Evolutionary conservation across 2,888 invertebrate genomes (phyloP).

Genomic region (Venustoraphidia nigricollis): DNA sequence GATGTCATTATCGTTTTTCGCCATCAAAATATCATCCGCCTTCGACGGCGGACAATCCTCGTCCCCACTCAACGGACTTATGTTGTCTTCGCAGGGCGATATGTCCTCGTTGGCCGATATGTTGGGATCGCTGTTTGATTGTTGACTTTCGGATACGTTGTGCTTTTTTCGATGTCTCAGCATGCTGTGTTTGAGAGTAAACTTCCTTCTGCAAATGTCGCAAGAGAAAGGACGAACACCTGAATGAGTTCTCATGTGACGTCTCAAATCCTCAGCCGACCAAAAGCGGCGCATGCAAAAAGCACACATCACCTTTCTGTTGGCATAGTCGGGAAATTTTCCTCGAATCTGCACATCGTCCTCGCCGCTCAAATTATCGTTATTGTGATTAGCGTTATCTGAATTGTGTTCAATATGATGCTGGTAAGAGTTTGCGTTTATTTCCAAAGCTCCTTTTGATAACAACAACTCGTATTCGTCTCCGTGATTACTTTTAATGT

Average conservation of each 20-base stretch:
- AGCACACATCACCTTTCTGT: constrained; percentile 78
- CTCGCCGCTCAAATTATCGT: constrained; percentile 30
- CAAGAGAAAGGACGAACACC: constrained; percentile 87
- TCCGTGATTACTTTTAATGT: constrained; percentile 59
- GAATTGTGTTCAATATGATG: neutral
- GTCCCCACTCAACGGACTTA: too few relatives aligned
- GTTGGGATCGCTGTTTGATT: constrained; percentile 1
- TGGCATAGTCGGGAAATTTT: constrained; percentile 74
- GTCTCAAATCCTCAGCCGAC: constrained; percentile 84
- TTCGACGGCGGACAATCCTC: too few relatives aligned
- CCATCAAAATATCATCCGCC: constrained; percentile 12
- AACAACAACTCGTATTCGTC: constrained; percentile 70
- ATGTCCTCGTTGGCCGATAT: too few relatives aligned
- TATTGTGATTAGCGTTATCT: constrained; percentile 11
- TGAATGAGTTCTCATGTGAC: constrained; percentile 89
- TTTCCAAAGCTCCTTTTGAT: constrained; percentile 62
- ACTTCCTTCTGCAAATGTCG: constrained; percentile 73
- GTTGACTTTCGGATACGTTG: constrained; percentile 30
- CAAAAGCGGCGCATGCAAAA: constrained; percentile 88
- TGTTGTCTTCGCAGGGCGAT: too few relatives aligned
- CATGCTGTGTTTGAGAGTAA: constrained; percentile 91
- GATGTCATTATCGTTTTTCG: constrained; percentile 33
- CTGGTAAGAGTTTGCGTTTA: constrained; percentile 33
- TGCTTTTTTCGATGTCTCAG: constrained; percentile 85
- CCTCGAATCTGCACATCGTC: constrained; percentile 59